Conservation (phyloP, 1,140 invertebrate genomes). For the Oncopeltus fasciatus region DNA sequence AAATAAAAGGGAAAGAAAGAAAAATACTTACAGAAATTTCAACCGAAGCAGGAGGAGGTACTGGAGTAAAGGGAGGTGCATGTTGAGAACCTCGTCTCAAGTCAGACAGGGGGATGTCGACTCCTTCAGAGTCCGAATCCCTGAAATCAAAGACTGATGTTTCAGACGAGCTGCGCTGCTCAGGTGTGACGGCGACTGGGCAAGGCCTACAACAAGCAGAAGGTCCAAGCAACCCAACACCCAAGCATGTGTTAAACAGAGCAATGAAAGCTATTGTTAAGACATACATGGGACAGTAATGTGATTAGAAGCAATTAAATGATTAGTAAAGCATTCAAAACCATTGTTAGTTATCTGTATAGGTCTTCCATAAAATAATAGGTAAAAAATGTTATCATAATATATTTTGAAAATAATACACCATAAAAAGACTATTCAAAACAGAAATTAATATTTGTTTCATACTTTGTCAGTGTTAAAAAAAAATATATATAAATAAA, state of each 20-base stretch:
- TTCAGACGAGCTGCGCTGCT: slow-evolving; percentile 42
- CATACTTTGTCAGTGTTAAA: too few species aligned
- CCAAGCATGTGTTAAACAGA: not conserved
- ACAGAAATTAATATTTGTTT: too few species aligned
- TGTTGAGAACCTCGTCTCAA: not conserved
- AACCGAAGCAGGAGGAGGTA: slow-evolving; percentile 35
- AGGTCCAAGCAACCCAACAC: not conserved
- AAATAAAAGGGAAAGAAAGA: not conserved
- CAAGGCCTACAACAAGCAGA: not conserved
- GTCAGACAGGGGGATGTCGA: slow-evolving; percentile 20
- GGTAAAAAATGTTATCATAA: too few species aligned
- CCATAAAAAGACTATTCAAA: too few species aligned
- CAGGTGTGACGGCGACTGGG: slow-evolving; percentile 22
- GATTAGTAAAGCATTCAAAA: not conserved
- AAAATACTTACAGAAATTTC: slow-evolving; percentile 28
- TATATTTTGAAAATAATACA: too few species aligned
- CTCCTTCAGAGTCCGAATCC: slow-evolving; percentile 41
- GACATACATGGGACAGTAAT: too few species aligned
- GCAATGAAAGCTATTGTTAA: not conserved
- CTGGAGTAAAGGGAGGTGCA: slow-evolving; percentile 35
- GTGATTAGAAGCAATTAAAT: not conserved
- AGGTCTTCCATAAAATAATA: too few species aligned
- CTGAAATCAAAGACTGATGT: slow-evolving; percentile 47
- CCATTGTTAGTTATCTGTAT: too few species aligned
- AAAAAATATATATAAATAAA: too few species aligned